Evolutionary conservation across 2,888 invertebrate genomes (phyloP).

Genomic region (Glaucopsyche alexis): DNA sequence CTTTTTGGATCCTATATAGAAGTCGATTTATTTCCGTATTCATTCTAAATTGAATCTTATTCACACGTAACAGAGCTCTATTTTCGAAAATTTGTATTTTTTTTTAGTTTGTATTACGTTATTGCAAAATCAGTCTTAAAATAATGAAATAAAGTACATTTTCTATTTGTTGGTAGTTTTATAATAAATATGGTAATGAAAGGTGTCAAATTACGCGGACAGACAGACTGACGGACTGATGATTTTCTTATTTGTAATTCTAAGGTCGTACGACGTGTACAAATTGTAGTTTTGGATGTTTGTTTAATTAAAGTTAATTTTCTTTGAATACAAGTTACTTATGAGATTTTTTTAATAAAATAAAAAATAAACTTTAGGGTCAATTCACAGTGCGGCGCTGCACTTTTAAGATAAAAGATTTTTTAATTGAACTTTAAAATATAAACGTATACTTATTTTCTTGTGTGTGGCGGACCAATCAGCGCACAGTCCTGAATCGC

Average conservation of each 20-base stretch:
- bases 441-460: too few species aligned
- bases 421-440: too few species aligned
- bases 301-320: constrained; percentile 43
- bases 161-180: constrained; percentile 35
- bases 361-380: background rate
- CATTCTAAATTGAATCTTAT: background rate
- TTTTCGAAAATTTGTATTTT: background rate
- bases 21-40: background rate
- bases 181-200: constrained; percentile 78
- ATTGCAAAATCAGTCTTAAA: background rate
- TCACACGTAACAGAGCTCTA: background rate
- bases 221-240: constrained; percentile 61
- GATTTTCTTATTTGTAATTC: constrained; percentile 68
- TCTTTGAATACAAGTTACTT: background rate
- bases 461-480: too few species aligned
- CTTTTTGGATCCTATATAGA: background rate
- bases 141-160: background rate
- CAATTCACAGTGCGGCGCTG: background rate
- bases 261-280: constrained; percentile 52
- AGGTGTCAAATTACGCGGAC: constrained; percentile 75
- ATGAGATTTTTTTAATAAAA: background rate
- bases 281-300: constrained; percentile 64
- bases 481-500: too few species aligned
- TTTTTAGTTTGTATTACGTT: background rate
- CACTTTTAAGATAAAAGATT: too few species aligned